Conservation (phyloP, 2,113 vertebrate genomes). For the Clarias gariepinus region DNA sequence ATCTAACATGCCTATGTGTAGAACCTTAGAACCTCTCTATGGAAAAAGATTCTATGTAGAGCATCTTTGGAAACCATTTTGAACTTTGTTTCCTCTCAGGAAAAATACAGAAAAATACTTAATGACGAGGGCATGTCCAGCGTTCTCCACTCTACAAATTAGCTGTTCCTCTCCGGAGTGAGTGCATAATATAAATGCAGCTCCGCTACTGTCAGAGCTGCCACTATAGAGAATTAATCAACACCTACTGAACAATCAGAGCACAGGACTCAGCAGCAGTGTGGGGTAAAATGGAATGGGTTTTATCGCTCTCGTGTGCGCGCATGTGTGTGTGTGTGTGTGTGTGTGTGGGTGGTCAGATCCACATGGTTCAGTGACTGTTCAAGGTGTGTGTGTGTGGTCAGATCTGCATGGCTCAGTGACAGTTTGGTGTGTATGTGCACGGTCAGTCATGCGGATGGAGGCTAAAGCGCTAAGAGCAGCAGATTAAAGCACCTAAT, state of each 20-base stretch:
- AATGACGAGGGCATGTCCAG: not conserved
- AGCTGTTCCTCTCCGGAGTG: not conserved
- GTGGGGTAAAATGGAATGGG: not conserved
- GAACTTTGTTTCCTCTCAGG: not conserved
- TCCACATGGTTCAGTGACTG: not conserved
- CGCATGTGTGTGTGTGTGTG: not conserved
- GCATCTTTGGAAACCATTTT: not conserved
- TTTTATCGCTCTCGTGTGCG: not conserved
- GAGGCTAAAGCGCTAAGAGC: not conserved
- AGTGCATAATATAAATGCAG: not conserved
- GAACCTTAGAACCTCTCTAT: not conserved
- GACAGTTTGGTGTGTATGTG: not conserved
- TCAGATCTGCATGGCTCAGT: not conserved
- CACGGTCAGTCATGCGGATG: not conserved
- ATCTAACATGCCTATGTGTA: not conserved
- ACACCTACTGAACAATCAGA: not conserved
- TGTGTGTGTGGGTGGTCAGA: not conserved
- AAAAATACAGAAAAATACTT: not conserved
- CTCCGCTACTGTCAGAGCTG: not conserved
- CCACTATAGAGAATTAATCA: not conserved
- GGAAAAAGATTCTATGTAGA: not conserved
- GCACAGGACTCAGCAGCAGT: not conserved
- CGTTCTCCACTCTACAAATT: not conserved
- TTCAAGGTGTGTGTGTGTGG: not conserved
- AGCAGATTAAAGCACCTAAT: constrained; percentile 19